phyloP scores from a whole-genome alignment of 2,113 vertebrate genomes.

The Gila orcuttii region DNA sequence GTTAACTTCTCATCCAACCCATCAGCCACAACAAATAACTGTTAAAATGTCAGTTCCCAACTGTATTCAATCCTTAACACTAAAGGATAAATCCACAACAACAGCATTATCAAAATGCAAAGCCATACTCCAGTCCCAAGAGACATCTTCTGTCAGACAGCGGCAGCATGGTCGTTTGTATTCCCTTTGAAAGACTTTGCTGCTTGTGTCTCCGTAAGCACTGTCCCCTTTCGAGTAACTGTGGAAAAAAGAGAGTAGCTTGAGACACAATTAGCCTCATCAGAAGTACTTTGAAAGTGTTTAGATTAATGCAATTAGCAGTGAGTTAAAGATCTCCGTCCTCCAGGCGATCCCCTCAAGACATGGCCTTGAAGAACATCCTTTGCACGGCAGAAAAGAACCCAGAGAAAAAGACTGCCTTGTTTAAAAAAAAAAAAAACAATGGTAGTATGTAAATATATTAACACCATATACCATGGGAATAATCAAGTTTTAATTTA shows the following conservation, averaged over 20 bases:
- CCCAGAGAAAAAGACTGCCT: slow-evolving; percentile 51
- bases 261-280: slow-evolving; percentile 73
- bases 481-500: slow-evolving; percentile 80
- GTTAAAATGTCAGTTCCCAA: not conserved
- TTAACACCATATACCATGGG: slow-evolving; percentile 66
- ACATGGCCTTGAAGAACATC: slow-evolving; percentile 59
- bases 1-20: not conserved
- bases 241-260: slow-evolving; percentile 55
- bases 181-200: slow-evolving; percentile 13
- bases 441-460: slow-evolving; percentile 70
- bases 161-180: slow-evolving; percentile 1
- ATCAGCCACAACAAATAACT: not conserved
- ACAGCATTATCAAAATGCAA: slow-evolving; percentile 18
- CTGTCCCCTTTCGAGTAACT: slow-evolving; percentile 6
- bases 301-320: slow-evolving; percentile 77
- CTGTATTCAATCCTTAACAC: not conserved
- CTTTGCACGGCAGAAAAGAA: slow-evolving; percentile 44
- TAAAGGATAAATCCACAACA: slow-evolving; percentile 8
- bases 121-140: slow-evolving; percentile 9
- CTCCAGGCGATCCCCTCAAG: slow-evolving; percentile 57
- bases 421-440: slow-evolving; percentile 72
- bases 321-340: slow-evolving; percentile 32
- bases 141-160: slow-evolving; percentile 29
- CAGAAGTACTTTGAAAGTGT: slow-evolving; percentile 71
- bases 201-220: slow-evolving; percentile 30